Evolutionary conservation across 2,113 vertebrate species (phyloP), one percentile per base, ranked within the genome.

Genomic region (Miniopterus natalensis): DNA sequence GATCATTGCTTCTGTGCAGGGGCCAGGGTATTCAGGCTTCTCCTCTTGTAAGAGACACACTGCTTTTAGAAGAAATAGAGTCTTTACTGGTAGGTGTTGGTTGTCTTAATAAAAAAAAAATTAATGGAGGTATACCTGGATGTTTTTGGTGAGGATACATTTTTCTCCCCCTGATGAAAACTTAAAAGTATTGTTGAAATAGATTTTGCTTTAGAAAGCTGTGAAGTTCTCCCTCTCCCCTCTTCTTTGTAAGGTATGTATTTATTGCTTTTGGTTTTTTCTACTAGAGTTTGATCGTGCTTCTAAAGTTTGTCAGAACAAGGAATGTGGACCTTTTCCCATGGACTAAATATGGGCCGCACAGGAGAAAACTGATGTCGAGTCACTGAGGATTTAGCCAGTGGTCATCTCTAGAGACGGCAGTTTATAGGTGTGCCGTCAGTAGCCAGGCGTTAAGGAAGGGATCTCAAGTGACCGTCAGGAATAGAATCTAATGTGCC

Each of bases 181-280:
- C 63, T 86, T 92, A 49, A 68, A 81, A 77, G 0, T 80, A n/a
- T 36, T 94, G 25, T 66, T 84, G 17, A 93, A 90, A 73, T n/a
- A 73, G 78, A n/a, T 68, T 61, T 86, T 93, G 40, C 63, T 90
- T 81, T 61, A 80, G 83, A 71, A 95, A 77, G n/a, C 6, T 57
- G 65, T 92, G 42, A 66, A 83, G 14, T 1, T 49, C 2, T 51
- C 8, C 13, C 74, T 40, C 18, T 5, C 14, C 6, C 10, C 80
- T 79, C 7, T 94, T 36, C 27, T 84, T 94, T 92, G 29, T 61
- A 7, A 77, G 51, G 59, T 86, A 70, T 0, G n/a, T 80, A 81
- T 92, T 66, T 92, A 86, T 87, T 83, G 53, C 17, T 63, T 87
- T 94, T 75, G 29, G 81, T 94, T 90, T 27, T 59, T 45, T 18